phyloP scores from a whole-genome alignment of 2,888 invertebrate species.

The Onthophagus sagittarius region DNA sequence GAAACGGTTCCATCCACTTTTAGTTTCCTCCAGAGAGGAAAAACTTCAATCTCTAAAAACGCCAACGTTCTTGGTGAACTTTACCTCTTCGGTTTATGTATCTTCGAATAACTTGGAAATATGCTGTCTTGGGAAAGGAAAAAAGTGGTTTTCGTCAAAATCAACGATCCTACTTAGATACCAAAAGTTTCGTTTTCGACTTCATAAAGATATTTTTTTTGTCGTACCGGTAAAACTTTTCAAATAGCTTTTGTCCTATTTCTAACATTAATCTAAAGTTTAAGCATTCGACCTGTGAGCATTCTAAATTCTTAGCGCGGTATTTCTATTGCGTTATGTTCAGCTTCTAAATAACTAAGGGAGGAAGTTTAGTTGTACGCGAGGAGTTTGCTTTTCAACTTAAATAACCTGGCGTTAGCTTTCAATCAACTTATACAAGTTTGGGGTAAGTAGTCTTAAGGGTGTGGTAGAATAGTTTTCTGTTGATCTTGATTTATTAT shows the following conservation, averaged over 20 bases:
- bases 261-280: background rate
- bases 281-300: background rate
- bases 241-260: background rate
- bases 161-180: background rate
- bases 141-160: background rate
- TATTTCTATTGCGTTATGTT: background rate
- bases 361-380: background rate
- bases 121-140: background rate
- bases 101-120: constrained; percentile 5
- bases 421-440: background rate
- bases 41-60: constrained; percentile 19
- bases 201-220: background rate
- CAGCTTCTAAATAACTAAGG: background rate
- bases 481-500: background rate
- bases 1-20: constrained; percentile 16
- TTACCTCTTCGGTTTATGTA: constrained; percentile 10
- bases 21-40: constrained; percentile 12
- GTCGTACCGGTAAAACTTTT: background rate
- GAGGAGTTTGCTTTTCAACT: background rate
- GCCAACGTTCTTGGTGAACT: constrained; percentile 9
- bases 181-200: background rate
- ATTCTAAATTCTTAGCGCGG: background rate
- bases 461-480: background rate
- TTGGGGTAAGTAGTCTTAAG: background rate
- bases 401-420: background rate